phyloP scores from a whole-genome alignment of 2,113 vertebrate species.

The Oryzias woworae region DNA sequence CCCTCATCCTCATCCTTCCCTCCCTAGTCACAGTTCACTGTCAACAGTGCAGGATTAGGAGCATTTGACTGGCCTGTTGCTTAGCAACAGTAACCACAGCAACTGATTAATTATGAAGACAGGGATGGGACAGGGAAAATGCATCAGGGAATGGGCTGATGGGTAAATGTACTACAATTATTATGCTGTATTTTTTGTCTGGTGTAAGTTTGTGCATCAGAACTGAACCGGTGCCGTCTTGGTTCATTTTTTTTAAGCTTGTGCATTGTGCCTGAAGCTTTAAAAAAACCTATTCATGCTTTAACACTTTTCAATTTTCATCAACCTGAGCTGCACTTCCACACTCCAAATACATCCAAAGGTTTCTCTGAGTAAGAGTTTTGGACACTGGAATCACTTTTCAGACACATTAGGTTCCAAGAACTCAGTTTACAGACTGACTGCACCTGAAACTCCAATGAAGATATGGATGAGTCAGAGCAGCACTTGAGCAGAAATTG shows the following conservation, averaged over 20 bases:
- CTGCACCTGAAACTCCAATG: not conserved
- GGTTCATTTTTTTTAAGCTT: not conserved
- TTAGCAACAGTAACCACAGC: constrained; percentile 75
- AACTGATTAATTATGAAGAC: constrained; percentile 78
- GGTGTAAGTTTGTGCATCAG: constrained; percentile 31
- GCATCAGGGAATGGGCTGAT: constrained; percentile 67
- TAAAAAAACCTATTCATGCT: not conserved
- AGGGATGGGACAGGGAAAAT: constrained; percentile 77
- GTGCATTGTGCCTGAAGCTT: constrained; percentile 1
- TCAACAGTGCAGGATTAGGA: constrained; percentile 81
- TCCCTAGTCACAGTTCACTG: constrained; percentile 78
- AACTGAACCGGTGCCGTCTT: constrained; percentile 9
- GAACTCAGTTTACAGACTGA: not conserved
- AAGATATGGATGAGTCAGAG: constrained; percentile 13
- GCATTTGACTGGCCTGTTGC: constrained; percentile 82
- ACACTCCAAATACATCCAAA: too few species aligned
- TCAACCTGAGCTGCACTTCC: too few species aligned
- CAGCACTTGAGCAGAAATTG: constrained; percentile 6
- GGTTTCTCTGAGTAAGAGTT: not conserved
- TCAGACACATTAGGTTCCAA: not conserved
- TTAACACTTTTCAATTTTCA: too few species aligned
- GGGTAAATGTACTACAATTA: constrained; percentile 71
- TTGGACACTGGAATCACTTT: not conserved
- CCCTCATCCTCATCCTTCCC: constrained; percentile 60
- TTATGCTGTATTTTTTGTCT: constrained; percentile 48